phyloP scores from a whole-genome alignment of 2,888 invertebrate genomes.

The Sepioteuthis lessoniana region DNA sequence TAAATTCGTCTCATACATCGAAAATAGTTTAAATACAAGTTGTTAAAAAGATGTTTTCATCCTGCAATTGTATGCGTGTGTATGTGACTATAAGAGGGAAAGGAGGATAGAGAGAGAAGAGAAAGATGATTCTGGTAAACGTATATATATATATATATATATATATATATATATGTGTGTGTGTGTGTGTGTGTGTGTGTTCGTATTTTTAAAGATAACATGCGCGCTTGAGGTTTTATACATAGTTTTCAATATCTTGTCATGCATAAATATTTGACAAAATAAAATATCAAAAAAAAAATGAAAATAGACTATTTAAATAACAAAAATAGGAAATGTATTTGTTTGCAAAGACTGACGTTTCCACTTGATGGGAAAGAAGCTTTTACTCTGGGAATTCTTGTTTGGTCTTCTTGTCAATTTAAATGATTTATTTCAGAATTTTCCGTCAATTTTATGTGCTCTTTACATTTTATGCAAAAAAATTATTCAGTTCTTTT shows the following conservation, averaged over 20 bases:
- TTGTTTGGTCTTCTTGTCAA: not conserved
- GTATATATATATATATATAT: too few relatives aligned
- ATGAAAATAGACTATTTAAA: not conserved
- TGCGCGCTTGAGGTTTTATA: not conserved
- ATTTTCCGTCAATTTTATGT: not conserved
- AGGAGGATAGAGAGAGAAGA: too few relatives aligned
- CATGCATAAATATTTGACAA: not conserved
- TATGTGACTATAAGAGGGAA: too few relatives aligned
- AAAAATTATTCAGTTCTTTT: not conserved
- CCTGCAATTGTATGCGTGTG: too few relatives aligned
- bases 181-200: too few relatives aligned
- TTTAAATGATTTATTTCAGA: not conserved
- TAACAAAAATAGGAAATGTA: not conserved
- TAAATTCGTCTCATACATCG: too few relatives aligned
- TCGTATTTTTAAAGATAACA: too few relatives aligned
- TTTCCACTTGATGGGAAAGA: not conserved
- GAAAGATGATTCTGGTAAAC: too few relatives aligned
- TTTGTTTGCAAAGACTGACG: not conserved
- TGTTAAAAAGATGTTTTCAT: too few relatives aligned
- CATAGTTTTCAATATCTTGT: not conserved
- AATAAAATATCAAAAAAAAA: not conserved
- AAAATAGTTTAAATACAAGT: too few relatives aligned
- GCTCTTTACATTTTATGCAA: not conserved
- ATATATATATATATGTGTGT: too few relatives aligned
- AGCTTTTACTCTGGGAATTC: not conserved